Base-by-base conservation (phyloP, 2,113 vertebrate species). In the Scolopax mira region DNA sequence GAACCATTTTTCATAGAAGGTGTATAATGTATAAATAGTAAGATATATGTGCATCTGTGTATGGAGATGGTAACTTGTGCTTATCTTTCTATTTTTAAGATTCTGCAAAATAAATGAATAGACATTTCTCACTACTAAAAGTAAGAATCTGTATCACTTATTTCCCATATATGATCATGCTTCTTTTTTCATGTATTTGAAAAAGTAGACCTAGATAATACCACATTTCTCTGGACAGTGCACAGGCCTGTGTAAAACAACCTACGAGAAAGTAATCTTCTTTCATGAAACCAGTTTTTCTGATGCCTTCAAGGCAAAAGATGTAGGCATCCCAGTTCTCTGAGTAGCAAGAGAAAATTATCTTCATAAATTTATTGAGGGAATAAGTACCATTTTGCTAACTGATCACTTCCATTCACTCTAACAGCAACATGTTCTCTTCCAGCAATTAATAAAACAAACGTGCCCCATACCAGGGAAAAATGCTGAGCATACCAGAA, bases 401-500 rank as follows among this genome's bases (percentile, higher is more conserved):
- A 92, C 44, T 10, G 6, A 58, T 77, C 44, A 58, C 57, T 64
- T 61, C 55, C 51, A 90, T 70, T 90, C 42, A 64, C 83, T 91
- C 49, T 73, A 48, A 81, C 5, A 7, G 60, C 49, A 93, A 90
- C 42, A 37, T 10, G 33, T 46, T 58, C 66, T 69, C 28, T 24
- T 64, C 28, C 74, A 65, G 27, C 54, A 83, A 78, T 88, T 95
- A 93, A 94, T 55, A 95, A 92, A 93, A 87, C 10, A 93, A 93
- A 48, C 61, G 55, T 41, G 35, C 14, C 41, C 75, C 37, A 23
- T 62, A 78, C 19, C 10, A 81, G 49, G 85, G 31, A 60, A 55
- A 54, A 60, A 73, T 10, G 58, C 87, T 74, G 92, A 94, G 44
- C 79, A 66, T 58, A 84, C 79, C 82, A 96, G 83, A 97, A 52